These are phyloP conservation scores for Pseudochaenichthys georgianus DNA, from an alignment of 2,797 vertebrate genomes.

Conservation along the genomic window DNA sequence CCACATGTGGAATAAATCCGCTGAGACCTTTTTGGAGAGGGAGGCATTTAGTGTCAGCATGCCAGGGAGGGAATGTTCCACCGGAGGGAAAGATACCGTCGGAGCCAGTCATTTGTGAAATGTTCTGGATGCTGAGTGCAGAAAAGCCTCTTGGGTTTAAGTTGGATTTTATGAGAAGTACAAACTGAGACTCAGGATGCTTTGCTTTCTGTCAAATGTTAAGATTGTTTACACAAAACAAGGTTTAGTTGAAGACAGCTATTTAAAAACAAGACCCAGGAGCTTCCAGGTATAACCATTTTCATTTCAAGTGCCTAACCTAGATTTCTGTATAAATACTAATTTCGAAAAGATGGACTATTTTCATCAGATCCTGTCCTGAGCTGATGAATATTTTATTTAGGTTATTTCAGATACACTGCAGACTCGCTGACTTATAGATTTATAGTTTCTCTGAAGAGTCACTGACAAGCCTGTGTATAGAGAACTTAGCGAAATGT, in stretches of 20 bases:
- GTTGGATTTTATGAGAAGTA: not conserved
- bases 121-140: constrained; percentile 1
- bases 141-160: constrained; percentile 12
- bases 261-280: not conserved
- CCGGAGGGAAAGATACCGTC: not conserved
- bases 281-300: not conserved
- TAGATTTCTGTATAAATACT: not conserved
- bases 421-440: constrained; percentile 3
- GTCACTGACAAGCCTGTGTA: not conserved
- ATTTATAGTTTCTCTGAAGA: not conserved
- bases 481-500: not conserved
- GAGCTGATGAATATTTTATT: constrained; percentile 24
- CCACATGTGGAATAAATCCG: constrained; percentile 71
- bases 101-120: constrained; percentile 3
- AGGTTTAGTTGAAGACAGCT: not conserved
- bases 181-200: not conserved
- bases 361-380: not conserved
- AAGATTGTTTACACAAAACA: not conserved
- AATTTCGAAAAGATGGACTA: not conserved
- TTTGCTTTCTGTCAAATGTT: not conserved
- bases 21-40: constrained; percentile 34
- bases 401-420: not conserved
- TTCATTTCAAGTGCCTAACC: not conserved
- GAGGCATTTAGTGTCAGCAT: constrained; percentile 45
- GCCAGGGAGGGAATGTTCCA: constrained; percentile 52